Conservation (phyloP, 2,888 invertebrate species). For the Molorchus minor region DNA sequence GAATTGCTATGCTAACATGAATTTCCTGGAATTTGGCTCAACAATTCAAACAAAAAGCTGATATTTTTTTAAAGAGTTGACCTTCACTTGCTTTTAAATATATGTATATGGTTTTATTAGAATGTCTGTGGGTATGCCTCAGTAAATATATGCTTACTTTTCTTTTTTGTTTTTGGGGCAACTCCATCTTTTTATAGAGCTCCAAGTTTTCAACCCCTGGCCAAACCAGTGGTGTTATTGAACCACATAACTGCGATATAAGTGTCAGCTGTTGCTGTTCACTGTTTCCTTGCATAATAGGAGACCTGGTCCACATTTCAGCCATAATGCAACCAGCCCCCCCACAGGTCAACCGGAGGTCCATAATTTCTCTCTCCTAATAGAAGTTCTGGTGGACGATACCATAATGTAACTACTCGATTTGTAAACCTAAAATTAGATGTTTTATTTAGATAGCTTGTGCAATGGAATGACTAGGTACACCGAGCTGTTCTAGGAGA, state of each 20-base stretch:
- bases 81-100: too few species aligned
- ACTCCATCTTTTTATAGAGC: constrained; percentile 85
- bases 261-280: constrained; percentile 95
- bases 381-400: constrained; percentile 77
- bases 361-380: constrained; percentile 93
- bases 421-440: constrained; percentile 95
- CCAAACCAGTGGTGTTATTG: constrained; percentile 93
- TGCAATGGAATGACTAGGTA: too few species aligned
- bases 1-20: too few species aligned
- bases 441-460: too few species aligned
- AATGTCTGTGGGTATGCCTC: too few species aligned
- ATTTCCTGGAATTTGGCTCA: too few species aligned
- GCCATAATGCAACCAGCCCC: constrained; percentile 99
- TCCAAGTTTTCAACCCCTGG: constrained; percentile 91
- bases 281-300: constrained; percentile 95
- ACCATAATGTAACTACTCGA: constrained; percentile 97
- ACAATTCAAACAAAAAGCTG: too few species aligned
- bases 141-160: constrained; percentile 65
- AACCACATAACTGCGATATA: constrained; percentile 96
- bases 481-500: too few species aligned
- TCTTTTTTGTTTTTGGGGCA: constrained; percentile 86
- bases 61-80: too few species aligned
- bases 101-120: too few species aligned
- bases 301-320: constrained; percentile 98
- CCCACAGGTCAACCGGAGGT: constrained; percentile 96